Conservation (phyloP, 2,797 vertebrate species). For the Sciurus vulgaris region DNA sequence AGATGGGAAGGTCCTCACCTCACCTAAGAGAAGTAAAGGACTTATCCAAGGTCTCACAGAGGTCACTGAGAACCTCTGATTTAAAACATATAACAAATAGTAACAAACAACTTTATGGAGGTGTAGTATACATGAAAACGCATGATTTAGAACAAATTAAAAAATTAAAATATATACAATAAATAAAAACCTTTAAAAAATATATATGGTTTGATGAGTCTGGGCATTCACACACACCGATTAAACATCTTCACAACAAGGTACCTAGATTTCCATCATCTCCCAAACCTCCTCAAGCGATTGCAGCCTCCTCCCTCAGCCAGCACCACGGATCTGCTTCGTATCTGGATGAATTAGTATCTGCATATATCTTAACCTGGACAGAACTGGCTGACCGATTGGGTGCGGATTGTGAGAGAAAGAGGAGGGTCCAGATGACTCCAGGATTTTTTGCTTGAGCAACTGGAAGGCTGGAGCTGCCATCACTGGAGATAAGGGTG, state of each 20-base stretch:
- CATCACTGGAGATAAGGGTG: background rate
- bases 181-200: too few relatives aligned
- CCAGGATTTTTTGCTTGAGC: background rate
- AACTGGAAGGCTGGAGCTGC: background rate
- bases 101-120: background rate
- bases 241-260: background rate
- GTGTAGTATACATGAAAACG: background rate
- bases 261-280: background rate
- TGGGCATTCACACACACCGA: background rate
- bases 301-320: background rate
- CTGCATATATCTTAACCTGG: background rate
- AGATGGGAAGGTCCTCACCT: background rate
- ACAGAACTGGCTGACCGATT: background rate
- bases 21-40: background rate
- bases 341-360: rapidly evolving
- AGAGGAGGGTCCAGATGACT: background rate
- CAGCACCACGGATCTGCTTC: background rate
- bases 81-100: background rate
- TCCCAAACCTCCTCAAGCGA: background rate
- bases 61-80: background rate
- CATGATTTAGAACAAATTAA: too few relatives aligned
- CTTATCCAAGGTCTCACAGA: background rate
- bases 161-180: too few relatives aligned
- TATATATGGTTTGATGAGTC: background rate
- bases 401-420: background rate